Evolutionary conservation across 2,797 vertebrate species (phyloP), one percentile per base, ranked within the genome.

Genomic region (Anguilla obscura): DNA sequence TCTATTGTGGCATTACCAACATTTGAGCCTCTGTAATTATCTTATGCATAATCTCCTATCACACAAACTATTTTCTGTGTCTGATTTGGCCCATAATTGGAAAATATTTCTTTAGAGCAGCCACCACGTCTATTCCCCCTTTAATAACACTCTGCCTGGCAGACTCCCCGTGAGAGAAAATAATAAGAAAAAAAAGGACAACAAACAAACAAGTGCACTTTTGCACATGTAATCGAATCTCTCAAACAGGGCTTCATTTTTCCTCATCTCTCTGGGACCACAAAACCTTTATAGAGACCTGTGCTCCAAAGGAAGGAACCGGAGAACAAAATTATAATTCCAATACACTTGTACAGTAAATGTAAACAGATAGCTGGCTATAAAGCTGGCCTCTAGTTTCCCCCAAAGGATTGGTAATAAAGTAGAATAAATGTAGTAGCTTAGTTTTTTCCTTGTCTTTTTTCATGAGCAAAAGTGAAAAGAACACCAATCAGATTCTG

Each of bases 291-390:
- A 96, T 96, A 96, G 90, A 95, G 93, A 95, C 91, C 90, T 90
- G 90, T 91, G 91, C 93, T 92, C 93, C 93, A 93, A 94, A 96
- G 94, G 92, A 94, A 94, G 94, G 91, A 89, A 87, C 93, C 93
- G 93, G 92, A 94, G 92, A 95, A 95, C 94, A 94, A 92, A 96
- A 95, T 97, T 97, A 97, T 93, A 95, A 95, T 95, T 96, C 94
- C 94, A 93, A 92, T 94, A 92, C 95, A 92, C 94, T 93, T 94
- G 93, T 93, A 93, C 91, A 95, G 95, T 93, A 95, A 96, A 95
- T 95, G 93, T 94, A 95, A 96, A 95, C 92, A 95, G 93, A 95
- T 96, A 91, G 93, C 91, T 91, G 33, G 86, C 93, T 90, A 92
- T 93, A 92, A 91, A 93, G 89, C 94, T 95, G 94, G 86, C 90